phyloP scores from a whole-genome alignment of 2,797 vertebrate species.

The Anguilla obscura region DNA sequence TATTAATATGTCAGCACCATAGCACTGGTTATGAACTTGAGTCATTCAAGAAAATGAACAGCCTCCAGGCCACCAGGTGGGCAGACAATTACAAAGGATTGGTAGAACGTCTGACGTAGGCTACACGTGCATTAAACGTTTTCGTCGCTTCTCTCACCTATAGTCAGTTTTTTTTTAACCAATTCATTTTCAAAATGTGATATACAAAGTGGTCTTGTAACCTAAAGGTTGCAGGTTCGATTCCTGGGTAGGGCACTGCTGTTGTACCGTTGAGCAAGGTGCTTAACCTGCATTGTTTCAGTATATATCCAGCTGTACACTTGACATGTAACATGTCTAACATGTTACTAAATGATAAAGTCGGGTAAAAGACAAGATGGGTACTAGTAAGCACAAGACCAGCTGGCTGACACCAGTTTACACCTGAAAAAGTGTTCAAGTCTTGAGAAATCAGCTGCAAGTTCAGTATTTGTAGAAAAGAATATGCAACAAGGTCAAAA shows the following conservation, averaged over 20 bases:
- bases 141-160: background rate
- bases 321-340: too few species aligned
- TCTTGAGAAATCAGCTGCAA: background rate
- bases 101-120: background rate
- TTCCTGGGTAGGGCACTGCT: too few species aligned
- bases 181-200: background rate
- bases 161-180: background rate
- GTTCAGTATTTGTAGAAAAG: background rate
- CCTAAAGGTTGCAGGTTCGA: too few species aligned
- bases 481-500: too few species aligned
- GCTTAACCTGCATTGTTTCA: too few species aligned
- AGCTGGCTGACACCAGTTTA: background rate
- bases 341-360: background rate
- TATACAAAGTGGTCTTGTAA: too few species aligned
- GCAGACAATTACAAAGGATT: background rate
- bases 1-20: too few species aligned
- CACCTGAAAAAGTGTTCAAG: background rate
- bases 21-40: background rate
- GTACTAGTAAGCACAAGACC: background rate
- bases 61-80: background rate
- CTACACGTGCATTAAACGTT: background rate
- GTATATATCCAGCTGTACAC: too few species aligned
- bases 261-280: too few species aligned
- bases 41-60: background rate
- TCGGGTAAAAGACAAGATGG: background rate